phyloP scores from a whole-genome alignment of 2,888 invertebrate genomes.

The Bimastos eiseni region DNA sequence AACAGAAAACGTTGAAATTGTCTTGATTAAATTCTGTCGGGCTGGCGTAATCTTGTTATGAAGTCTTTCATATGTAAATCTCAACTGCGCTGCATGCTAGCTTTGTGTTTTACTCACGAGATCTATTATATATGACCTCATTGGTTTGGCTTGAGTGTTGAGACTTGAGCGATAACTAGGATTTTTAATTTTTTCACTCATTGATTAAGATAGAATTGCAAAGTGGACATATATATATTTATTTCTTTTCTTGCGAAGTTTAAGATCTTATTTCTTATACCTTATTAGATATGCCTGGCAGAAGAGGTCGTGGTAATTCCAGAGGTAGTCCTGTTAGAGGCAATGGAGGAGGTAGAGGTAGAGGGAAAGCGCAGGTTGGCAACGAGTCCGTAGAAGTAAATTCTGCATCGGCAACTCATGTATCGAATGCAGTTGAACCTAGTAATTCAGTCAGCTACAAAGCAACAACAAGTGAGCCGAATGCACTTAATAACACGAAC shows the following conservation, averaged over 20 bases:
- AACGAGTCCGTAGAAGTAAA: background rate
- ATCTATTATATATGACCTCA: no score
- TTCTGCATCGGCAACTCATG: background rate
- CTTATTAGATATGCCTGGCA: background rate
- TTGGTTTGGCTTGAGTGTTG: no score
- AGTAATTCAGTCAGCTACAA: background rate
- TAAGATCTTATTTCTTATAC: background rate
- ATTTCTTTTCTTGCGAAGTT: background rate
- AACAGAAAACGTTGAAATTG: no score
- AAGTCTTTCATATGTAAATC: no score
- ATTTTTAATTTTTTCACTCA: background rate
- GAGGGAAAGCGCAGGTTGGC: background rate
- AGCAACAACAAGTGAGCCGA: background rate
- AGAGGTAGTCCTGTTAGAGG: background rate
- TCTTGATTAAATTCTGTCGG: no score
- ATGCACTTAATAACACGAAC: background rate
- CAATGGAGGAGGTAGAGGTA: background rate
- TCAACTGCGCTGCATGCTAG: no score
- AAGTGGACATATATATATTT: background rate
- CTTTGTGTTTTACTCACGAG: no score
- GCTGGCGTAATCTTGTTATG: no score
- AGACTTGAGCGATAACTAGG: background rate
- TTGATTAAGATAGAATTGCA: background rate
- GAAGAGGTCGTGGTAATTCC: background rate
- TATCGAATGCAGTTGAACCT: background rate